These are phyloP conservation scores for Clarias batrachus DNA, from an alignment of 2,113 vertebrate genomes.

Conservation along the genomic window DNA sequence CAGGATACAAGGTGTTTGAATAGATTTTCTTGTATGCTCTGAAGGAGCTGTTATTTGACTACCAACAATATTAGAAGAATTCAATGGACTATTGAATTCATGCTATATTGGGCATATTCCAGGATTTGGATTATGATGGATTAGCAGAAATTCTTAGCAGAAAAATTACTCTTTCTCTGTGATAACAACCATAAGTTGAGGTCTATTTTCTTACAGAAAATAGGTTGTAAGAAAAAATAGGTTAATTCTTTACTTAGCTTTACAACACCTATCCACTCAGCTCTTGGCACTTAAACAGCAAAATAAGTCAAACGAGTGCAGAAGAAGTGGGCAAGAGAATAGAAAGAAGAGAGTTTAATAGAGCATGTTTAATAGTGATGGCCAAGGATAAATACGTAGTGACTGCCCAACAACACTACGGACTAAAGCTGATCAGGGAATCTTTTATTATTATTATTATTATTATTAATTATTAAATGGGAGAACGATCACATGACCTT, in stretches of 20 bases:
- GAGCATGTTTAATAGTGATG: too few relatives aligned
- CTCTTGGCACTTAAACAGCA: background rate
- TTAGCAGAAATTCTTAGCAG: background rate
- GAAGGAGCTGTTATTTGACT: background rate
- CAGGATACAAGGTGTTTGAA: background rate
- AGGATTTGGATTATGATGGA: background rate
- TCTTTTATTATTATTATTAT: too few relatives aligned
- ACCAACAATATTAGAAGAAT: background rate
- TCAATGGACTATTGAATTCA: background rate
- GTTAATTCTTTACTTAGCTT: slow-evolving; percentile 4
- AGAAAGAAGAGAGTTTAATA: background rate
- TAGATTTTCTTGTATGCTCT: background rate
- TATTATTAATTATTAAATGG: too few relatives aligned
- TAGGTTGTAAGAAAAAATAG: too few relatives aligned
- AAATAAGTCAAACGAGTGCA: background rate
- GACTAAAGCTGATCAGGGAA: background rate
- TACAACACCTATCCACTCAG: background rate
- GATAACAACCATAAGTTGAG: slow-evolving; percentile 34
- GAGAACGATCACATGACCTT: background rate
- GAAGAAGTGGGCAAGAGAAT: background rate
- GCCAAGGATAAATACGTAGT: background rate
- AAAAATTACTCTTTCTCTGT: slow-evolving; percentile 12
- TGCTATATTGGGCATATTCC: background rate
- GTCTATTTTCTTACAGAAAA: slow-evolving; percentile 21
- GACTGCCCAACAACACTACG: too few relatives aligned